Percentiles rank a stretch among this genome's conserved stretches.
Evolutionary conservation across 2,797 vertebrate species (phyloP).

Genomic region (Coccyzus lansbergi): DNA sequence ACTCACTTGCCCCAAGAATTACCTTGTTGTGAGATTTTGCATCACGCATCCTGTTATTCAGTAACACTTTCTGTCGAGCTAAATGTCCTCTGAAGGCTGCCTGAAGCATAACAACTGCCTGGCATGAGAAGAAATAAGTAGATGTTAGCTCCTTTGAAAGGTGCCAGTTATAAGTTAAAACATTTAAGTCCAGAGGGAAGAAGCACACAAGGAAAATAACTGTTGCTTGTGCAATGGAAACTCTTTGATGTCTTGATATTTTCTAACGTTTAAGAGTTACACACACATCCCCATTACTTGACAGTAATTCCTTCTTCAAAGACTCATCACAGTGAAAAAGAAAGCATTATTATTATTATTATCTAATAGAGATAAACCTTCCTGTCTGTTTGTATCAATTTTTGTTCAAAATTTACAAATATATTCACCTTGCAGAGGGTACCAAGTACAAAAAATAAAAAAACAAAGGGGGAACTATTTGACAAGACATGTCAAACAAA

Average conservation of each 20-base stretch:
- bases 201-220: background rate
- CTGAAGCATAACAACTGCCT: constrained; percentile 84
- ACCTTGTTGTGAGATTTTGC: constrained; percentile 69
- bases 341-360: background rate
- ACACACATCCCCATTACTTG: background rate
- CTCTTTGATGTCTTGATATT: background rate
- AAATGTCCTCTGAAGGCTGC: constrained; percentile 85
- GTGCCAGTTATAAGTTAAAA: background rate
- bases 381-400: background rate
- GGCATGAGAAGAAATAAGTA: background rate
- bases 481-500: background rate
- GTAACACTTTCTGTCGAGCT: constrained; percentile 72
- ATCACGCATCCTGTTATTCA: background rate
- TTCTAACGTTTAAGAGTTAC: background rate
- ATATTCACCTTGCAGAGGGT: background rate
- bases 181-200: background rate
- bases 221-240: background rate
- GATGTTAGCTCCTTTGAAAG: background rate
- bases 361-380: background rate
- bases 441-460: background rate
- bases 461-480: background rate
- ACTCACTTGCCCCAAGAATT: background rate
- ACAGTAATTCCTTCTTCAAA: background rate
- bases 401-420: background rate
- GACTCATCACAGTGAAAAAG: background rate